Base-by-base conservation (phyloP, 92 coral and sea anemone genomes). In the Phenganax marumi region DNA sequence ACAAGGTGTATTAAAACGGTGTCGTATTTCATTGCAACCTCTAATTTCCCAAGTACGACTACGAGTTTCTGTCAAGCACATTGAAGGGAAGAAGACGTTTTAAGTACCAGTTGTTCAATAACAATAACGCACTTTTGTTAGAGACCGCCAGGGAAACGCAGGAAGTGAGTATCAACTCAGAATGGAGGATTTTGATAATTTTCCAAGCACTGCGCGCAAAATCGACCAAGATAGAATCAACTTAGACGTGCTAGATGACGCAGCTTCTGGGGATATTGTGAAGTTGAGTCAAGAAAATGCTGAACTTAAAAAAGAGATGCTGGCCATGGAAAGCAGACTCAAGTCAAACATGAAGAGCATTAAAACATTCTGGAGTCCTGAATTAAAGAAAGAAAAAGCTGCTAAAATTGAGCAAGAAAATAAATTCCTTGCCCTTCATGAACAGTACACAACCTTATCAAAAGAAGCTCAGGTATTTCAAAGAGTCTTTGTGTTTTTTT, bases 291-390 rank as follows among this genome's bases (percentile, higher is more conserved):
- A 89, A 73, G 99, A 96, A 76, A 96, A 96, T 79, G 89, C 90
- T 18, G 92, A 94, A 17, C 86, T 96, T 19, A 86, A 87, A 73
- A 93, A 91, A 70, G 99, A 96, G 73, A 84, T 96, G 70, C 97
- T 92, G 76, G 97, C 99, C 2, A 96, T 92, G 64, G 99, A 96
- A 85, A 88, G 97, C 47, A 96, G 93, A 56, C 85, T 96, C 11
- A 92, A 90, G 81, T 96, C 99, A 9, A 96, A 97, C 76, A 96
- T 96, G 99, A 89, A 97, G 65, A 96, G 99, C 26, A 96, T 96
- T 26, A 96, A 96, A 68, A 91, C 89, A 84, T 96, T 96, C 82
- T 96, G 99, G 99, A 96, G 99, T 71, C 99, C 99, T 0, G 99
- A 96, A 70, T 61, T 96, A 84, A 96, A 96, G 81, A 96, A 96